These are phyloP conservation scores for Epinotia nisella DNA, from an alignment of 2,888 invertebrate genomes.

Conservation along the genomic window DNA sequence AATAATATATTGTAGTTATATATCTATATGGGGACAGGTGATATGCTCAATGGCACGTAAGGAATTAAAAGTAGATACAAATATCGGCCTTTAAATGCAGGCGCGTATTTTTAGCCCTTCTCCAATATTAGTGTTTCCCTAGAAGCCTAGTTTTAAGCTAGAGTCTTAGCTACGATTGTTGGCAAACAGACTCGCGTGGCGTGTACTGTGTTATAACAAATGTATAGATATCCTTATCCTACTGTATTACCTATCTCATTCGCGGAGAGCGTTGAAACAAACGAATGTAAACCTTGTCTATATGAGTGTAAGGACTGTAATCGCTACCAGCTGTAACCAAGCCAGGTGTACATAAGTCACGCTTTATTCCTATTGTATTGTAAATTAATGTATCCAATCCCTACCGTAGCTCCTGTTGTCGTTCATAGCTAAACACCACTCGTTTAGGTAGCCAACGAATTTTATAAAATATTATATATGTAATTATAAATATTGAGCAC, in stretches of 20 bases:
- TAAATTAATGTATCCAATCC: conserved; percentile 70
- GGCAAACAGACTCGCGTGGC: conserved; percentile 53
- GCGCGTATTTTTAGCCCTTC: conserved; percentile 62
- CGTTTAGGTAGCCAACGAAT: conserved; percentile 83
- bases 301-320: conserved; percentile 33
- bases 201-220: conserved; percentile 44
- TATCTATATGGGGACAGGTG: conserved; percentile 65
- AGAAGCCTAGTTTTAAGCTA: conserved; percentile 73
- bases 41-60: conserved; percentile 80
- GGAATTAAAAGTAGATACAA: conserved; percentile 77
- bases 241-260: background rate
- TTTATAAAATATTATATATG: conserved; percentile 66
- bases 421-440: conserved; percentile 72
- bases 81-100: conserved; percentile 55
- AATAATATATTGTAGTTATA: conserved; percentile 59
- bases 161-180: conserved; percentile 61
- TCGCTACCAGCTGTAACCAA: conserved; percentile 25
- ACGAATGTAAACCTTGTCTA: conserved; percentile 30
- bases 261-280: conserved; percentile 8
- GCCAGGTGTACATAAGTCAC: conserved; percentile 39
- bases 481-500: conserved; percentile 72
- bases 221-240: conserved; percentile 17
- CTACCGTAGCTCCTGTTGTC: conserved; percentile 72
- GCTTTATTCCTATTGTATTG: conserved; percentile 47
- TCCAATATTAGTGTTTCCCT: conserved; percentile 69